Conservation (phyloP, 2,797 vertebrate species). For the Synaphobranchus kaupii region DNA sequence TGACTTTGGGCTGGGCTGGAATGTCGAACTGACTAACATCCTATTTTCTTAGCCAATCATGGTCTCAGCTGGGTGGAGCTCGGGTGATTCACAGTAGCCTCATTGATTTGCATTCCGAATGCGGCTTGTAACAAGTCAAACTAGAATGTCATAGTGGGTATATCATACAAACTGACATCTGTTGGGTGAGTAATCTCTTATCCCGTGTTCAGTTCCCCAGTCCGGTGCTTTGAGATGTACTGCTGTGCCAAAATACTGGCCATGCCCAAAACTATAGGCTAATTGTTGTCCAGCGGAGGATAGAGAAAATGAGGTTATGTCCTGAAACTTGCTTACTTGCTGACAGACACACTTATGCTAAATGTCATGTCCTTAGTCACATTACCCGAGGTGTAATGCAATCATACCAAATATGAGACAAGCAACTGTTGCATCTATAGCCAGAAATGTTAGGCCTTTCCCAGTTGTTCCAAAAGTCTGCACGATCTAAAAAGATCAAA, state of each 20-base stretch:
- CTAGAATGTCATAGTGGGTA: neutral
- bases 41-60: slow-evolving; percentile 38
- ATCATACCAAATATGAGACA: neutral
- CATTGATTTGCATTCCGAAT: neutral
- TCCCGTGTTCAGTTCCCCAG: neutral
- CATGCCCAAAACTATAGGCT: neutral
- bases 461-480: neutral
- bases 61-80: slow-evolving; percentile 18
- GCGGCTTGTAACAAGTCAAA: neutral
- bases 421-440: neutral
- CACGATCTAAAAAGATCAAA: neutral
- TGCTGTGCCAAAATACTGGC: slow-evolving; percentile 36
- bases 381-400: neutral
- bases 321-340: slow-evolving; percentile 17
- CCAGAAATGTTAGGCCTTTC: neutral
- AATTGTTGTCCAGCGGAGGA: neutral
- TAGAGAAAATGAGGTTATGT: slow-evolving; percentile 15
- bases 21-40: slow-evolving; percentile 41
- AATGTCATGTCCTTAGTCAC: slow-evolving; percentile 22
- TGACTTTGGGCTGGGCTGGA: slow-evolving; percentile 4
- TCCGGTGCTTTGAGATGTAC: slow-evolving; percentile 30
- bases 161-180: neutral
- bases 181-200: neutral
- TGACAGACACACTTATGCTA: slow-evolving; percentile 13
- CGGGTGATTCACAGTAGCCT: slow-evolving; percentile 8